phyloP scores from a whole-genome alignment of 2,797 vertebrate genomes.

The Uromys caudimaculatus region DNA sequence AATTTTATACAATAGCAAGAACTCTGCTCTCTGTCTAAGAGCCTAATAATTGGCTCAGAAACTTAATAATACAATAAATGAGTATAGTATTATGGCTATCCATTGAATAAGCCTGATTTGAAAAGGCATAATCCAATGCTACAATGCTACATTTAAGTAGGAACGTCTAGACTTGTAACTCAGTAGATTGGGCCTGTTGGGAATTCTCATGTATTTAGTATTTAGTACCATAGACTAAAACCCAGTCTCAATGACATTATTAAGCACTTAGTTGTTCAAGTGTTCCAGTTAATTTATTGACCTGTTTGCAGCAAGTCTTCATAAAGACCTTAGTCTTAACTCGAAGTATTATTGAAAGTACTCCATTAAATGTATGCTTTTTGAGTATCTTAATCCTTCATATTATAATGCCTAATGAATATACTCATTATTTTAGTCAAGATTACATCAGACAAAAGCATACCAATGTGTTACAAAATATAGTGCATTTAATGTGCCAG shows the following conservation, averaged over 20 bases:
- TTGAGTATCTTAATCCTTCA: not conserved
- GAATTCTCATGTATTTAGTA: not conserved
- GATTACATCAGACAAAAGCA: not conserved
- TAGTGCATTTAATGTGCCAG: not conserved
- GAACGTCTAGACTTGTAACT: not conserved
- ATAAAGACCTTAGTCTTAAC: conserved; percentile 25
- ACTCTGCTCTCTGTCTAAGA: conserved; percentile 5
- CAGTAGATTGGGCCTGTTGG: not conserved
- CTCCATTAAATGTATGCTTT: not conserved
- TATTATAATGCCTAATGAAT: not conserved
- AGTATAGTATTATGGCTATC: not conserved
- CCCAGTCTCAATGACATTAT: not conserved
- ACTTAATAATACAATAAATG: not conserved
- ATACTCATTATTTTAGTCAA: not conserved
- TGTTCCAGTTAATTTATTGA: conserved; percentile 27
- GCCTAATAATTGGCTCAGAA: not conserved
- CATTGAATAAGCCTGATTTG: not conserved
- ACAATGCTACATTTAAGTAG: not conserved
- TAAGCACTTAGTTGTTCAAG: not conserved
- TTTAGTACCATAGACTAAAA: not conserved
- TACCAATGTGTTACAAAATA: not conserved
- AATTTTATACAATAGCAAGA: conserved; percentile 24
- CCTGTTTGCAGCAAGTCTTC: not conserved
- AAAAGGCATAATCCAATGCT: not conserved
- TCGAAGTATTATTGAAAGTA: not conserved